Evolutionary conservation across 2,797 vertebrate genomes (phyloP), one percentile per base, ranked within the genome.

Genomic region (Cossypha niveicapilla): DNA sequence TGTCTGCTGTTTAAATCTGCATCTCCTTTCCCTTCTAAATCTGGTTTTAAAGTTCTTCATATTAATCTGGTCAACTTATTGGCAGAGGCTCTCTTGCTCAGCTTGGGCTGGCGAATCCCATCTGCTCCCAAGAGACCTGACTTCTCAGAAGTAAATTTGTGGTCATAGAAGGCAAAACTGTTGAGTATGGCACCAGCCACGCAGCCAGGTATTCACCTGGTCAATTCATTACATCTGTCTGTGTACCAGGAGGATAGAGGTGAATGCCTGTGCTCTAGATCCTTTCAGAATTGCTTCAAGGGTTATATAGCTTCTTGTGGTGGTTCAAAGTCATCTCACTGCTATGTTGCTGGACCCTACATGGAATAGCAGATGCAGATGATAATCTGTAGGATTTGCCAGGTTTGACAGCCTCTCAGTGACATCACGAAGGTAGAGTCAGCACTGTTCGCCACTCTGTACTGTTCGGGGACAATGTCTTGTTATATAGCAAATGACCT

Each of bases 391-490:
- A 58, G 68, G 34, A 50, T 65, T 86, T 73, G 28, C 24, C 34
- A 45, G 21, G 42, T 39, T 57, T 66, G 60, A 16, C 51, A 58
- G 47, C 42, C 39, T 89, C 34, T 73, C n/a, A 10, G 18, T 86
- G 65, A 28, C 27, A 14, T 74, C 0, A 0, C 1, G 2, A n/a
- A 68, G 24, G 32, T n/a, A 28, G 4, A 39, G 11, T 27, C 70
- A 65, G 16, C 41, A 16, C 23, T 6, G 0, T 32, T 85, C 2
- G 4, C 27, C 23, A 16, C 12, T 3, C 42, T 53, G 1, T 68
- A 3, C 48, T 56, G 1, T 60, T 61, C 37, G 45, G 48, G 60
- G n/a, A 24, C 13, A 27, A 42, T 32, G 18, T 80, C 10, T n/a
- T 48, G 12, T 61, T 86, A 50, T 4, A 65, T 3, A 73, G 11